Base-by-base conservation (phyloP, 2,888 invertebrate genomes). In the Zootermopsis nevadensis region DNA sequence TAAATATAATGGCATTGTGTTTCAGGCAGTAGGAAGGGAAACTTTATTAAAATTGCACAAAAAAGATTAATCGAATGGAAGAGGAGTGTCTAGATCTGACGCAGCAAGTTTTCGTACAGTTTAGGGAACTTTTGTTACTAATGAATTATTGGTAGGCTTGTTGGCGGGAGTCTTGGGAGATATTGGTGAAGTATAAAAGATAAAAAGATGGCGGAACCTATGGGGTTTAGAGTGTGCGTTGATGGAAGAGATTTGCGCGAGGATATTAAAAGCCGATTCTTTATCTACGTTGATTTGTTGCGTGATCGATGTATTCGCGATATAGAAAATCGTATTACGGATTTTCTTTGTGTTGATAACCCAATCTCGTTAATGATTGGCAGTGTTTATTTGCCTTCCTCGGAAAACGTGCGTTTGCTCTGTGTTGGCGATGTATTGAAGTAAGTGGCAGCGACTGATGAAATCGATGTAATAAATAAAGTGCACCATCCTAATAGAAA, bases 211-310 rank as follows among this genome's bases (percentile, higher is more conserved):
- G 81, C 81, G 35, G 66, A 15, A 4, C 15, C 6, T 0, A 27
- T 67, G 24, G 83, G 83, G 0, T 83, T 83, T 31, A 33, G 83
- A 19, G 55, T 83, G 33, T 24, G 42, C 6, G 67, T 81, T 81
- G 83, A 83, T 81, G 81, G 69, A 7, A 80, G 80, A n/a, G 81
- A 67, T 22, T 27, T 83, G 2, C 27, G 42, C 42, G 0, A 38
- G 2, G 81, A 27, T 27, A 67, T 83, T 27, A 80, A 30, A 35
- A 76, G 60, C 10, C 66, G 42, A 22, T 67, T 80, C 15, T 67
- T 81, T 66, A 38, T 83, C 19, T 77, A 83, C 27, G 77, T 83
- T 33, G 81, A 83, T 60, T 42, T 74, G 30, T 53, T 27, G 42
- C 79, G 60, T 12, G 60, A 79, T 60, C 22, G 33, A 38, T 55